A percentile compares a stretch with the other conserved stretches of the same genome.
phyloP scores from a whole-genome alignment of 2,113 vertebrate species.

The Hypomesus transpacificus region DNA sequence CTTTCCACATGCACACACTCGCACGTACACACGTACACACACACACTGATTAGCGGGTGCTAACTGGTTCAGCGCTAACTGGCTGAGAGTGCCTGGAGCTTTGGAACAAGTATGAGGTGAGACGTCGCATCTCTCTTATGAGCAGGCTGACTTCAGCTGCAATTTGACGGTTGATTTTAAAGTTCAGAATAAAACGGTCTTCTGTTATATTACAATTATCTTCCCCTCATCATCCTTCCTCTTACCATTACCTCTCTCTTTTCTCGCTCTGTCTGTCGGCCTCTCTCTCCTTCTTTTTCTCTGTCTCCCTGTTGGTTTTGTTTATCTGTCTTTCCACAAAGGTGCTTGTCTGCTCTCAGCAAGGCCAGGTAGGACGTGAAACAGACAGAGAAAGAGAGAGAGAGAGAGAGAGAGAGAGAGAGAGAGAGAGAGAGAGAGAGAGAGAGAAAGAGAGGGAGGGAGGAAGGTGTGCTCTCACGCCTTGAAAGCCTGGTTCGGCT shows the following conservation, averaged over 20 bases:
- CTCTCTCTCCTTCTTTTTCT: slow-evolving; percentile 16
- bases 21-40: slow-evolving; percentile 12
- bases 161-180: no score
- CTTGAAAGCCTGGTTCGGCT: no score
- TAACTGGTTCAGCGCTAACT: slow-evolving; percentile 25
- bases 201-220: no score
- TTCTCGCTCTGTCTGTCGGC: not conserved
- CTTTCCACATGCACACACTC: slow-evolving; percentile 9
- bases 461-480: no score
- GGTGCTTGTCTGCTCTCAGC: slow-evolving; percentile 28
- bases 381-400: not conserved
- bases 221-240: not conserved
- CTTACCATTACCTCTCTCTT: not conserved
- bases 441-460: not conserved
- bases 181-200: no score
- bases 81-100: slow-evolving; percentile 25
- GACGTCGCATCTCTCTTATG: no score
- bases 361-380: slow-evolving; percentile 6
- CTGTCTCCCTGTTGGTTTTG: not conserved
- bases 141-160: no score
- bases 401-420: not conserved
- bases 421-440: not conserved
- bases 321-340: not conserved
- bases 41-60: slow-evolving; percentile 22
- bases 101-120: not conserved